Conservation (phyloP, 2,113 vertebrate species). For the Apodemus sylvaticus region DNA sequence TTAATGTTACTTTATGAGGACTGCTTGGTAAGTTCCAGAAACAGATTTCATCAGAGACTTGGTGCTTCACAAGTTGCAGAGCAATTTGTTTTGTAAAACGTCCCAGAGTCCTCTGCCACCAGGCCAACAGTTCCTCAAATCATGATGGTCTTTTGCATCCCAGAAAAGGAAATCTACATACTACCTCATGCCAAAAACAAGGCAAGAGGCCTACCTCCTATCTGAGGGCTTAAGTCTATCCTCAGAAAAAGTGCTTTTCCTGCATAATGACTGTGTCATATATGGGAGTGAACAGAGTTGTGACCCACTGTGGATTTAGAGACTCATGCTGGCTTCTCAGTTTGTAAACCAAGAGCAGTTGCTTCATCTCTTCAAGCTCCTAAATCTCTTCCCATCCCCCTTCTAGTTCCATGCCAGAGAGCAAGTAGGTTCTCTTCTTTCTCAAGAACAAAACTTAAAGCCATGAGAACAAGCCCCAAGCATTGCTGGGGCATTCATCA, state of each 20-base stretch:
- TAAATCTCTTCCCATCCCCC: not conserved
- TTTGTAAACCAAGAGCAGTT: not conserved
- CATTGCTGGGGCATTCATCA: constrained; percentile 51
- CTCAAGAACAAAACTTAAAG: constrained; percentile 44
- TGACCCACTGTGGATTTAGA: not conserved
- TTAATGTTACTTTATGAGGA: not conserved
- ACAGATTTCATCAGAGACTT: constrained; percentile 38
- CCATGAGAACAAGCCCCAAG: constrained; percentile 28
- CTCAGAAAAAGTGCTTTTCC: not conserved
- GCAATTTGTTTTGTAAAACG: not conserved
- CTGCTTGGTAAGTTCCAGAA: not conserved
- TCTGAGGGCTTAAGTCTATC: not conserved
- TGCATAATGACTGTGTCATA: not conserved
- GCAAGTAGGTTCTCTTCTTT: constrained; percentile 40
- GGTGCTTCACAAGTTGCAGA: constrained; percentile 31
- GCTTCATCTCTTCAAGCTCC: not conserved
- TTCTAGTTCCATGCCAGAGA: not conserved
- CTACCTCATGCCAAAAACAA: rapidly evolving
- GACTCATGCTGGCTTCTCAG: not conserved
- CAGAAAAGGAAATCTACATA: not conserved
- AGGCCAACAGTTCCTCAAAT: constrained; percentile 23
- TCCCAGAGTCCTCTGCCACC: not conserved
- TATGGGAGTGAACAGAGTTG: not conserved
- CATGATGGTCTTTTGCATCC: constrained; percentile 21
- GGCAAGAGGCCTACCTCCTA: not conserved